Base-by-base conservation (phyloP, 2,797 vertebrate species). In the Erethizon dorsatum region DNA sequence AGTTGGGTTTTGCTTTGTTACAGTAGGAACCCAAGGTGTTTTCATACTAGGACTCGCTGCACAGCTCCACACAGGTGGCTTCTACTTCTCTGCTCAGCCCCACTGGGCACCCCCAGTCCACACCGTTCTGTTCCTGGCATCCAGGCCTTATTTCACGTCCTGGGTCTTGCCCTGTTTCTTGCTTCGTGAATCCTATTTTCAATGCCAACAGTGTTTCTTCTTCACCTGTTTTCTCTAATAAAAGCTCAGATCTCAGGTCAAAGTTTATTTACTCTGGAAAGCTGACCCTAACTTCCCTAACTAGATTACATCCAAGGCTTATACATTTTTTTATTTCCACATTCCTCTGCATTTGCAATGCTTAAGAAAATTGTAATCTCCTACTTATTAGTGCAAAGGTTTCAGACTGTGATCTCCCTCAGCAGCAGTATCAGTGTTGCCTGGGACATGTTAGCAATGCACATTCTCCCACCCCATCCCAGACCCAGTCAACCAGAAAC, bases 61-160 rank as follows among this genome's bases (percentile, higher is more conserved):
- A 5, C 56, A n/a, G 5, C 31, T 52, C 54, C 50, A 8, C 2
- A 6, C n/a, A 13, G 0, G 1, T 10, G 7, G 2, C 22, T n/a
- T 5, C 13, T 9, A 0, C 12, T 20, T 73, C 41, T 85, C 31
- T 75, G 24, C 57, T 50, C 24, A 75, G 45, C 20, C 11, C 2
- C 14, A 28, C 65, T 78, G 54, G 63, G 28, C 15, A 6, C 1
- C 3, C 3, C 0, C 0, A 2, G 0, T 37, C 2, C 33, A 65
- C 10, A 41, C 13, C 2, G 9, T 37, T 28, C 89, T 33, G 3
- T 2, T 57, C 47, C 0, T 0, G 11, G 12, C 6, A 20, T 45
- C 15, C 0, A 6, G 8, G 3, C 22, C 31, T 41, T 41, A 20
- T 13, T 45, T 67, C 31, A 24, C 5, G 26, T 54, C 17, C 2